Conservation (phyloP, 2,888 invertebrate genomes). For the Allacma fusca region DNA sequence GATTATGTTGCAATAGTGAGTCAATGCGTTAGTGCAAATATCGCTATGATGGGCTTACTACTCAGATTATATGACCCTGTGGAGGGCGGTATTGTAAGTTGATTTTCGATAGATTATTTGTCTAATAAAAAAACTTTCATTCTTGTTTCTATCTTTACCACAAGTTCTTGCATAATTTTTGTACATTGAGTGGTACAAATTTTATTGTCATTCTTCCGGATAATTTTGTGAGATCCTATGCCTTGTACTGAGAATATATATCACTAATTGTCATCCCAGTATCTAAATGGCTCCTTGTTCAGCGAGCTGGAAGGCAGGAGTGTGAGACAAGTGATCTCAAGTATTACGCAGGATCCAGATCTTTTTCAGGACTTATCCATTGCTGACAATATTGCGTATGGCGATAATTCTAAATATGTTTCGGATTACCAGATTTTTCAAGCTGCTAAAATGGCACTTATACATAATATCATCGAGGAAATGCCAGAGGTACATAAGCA, state of each 20-base stretch:
- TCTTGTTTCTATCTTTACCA: neutral
- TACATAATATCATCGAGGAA: constrained; percentile 46
- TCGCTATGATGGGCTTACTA: neutral
- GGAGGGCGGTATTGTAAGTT: too few relatives aligned
- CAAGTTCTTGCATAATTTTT: too few relatives aligned
- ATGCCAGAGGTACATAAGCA: constrained; percentile 26
- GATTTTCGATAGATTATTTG: too few relatives aligned
- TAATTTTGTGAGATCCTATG: too few relatives aligned
- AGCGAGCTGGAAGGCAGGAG: neutral
- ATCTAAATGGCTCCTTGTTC: neutral
- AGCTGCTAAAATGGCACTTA: constrained; percentile 45
- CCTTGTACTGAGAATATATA: too few relatives aligned
- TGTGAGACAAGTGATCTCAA: constrained; percentile 27
- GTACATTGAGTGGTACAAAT: too few relatives aligned
- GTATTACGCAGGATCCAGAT: constrained; percentile 45
- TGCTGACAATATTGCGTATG: constrained; percentile 46
- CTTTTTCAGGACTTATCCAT: constrained; percentile 41
- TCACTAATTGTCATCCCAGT: neutral
- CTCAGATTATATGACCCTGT: neutral
- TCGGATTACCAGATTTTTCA: constrained; percentile 34
- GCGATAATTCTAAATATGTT: neutral
- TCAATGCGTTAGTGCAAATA: neutral
- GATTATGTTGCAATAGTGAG: neutral
- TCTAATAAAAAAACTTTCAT: too few relatives aligned
- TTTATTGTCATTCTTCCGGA: too few relatives aligned